Evolutionary conservation across 2,888 invertebrate genomes (phyloP), one percentile per base, ranked within the genome.

Genomic region (Philereme vetulata): DNA sequence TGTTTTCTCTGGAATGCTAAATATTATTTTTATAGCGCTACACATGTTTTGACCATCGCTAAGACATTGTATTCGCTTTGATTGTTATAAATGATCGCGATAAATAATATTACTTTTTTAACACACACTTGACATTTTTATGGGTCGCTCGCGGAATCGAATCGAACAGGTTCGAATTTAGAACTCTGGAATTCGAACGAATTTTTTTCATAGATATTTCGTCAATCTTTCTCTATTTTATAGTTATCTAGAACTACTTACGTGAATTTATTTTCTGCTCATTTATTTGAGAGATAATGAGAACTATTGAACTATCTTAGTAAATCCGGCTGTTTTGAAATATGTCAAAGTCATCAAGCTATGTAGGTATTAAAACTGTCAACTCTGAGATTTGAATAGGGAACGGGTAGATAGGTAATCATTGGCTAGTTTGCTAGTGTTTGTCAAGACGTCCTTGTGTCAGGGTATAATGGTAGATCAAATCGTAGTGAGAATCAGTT

Each of bases 51-150:
- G 66, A 67, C 48, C 64, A 71, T 62, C 62, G 58, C 58, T 48
- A 58, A 58, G 68, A 76, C 74, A 79, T 75, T 78, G 78, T 78
- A 73, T 75, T 73, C 56, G 64, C 53, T 64, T 69, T 65, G 72
- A 75, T 78, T 74, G 70, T 70, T 70, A 75, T 72, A 80, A 74
- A 80, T 76, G 71, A 69, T 71, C 66, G 66, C 66, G 70, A 65
- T 74, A 64, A 74, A 70, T 67, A 65, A 65, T 71, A 65, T 51
- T 64, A 35, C 56, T 60, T 61, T 63, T 51, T 53, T 51, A 58
- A 64, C 45, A 49, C 51, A 54, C 35, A 59, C 66, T 44, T 51
- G 67, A 64, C 65, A 64, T 49, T 59, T 64, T 69, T 63, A 69
- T 69, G 60, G 50, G 58, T 43, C 58, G 53, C 53, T 21, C 44